These are phyloP conservation scores for Nephrotoma appendiculata DNA, from an alignment of 2,888 invertebrate genomes.

Conservation along the genomic window DNA sequence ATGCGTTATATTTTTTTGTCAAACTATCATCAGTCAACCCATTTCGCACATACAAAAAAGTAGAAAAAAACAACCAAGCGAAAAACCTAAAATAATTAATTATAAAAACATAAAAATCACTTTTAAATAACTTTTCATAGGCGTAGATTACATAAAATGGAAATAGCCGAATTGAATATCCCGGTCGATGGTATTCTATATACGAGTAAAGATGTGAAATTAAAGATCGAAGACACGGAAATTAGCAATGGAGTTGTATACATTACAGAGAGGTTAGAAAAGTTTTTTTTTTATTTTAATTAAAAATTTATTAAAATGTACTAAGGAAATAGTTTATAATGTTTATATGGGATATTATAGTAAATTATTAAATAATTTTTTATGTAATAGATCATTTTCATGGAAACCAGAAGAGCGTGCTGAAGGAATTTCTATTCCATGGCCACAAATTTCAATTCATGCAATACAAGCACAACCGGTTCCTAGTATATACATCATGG, in stretches of 20 bases:
- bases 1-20: background rate
- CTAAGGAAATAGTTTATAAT: too few species aligned
- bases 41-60: background rate
- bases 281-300: background rate
- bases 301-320: too few species aligned
- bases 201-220: constrained; percentile 22
- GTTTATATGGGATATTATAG: too few species aligned
- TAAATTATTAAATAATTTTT: too few species aligned
- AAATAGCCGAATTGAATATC: constrained; percentile 16
- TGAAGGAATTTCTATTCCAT: constrained; percentile 28
- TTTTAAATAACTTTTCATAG: background rate
- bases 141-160: background rate
- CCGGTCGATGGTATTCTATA: constrained; percentile 27
- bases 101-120: background rate
- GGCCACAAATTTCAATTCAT: constrained; percentile 30
- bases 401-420: constrained; percentile 25
- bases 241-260: constrained; percentile 26
- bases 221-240: constrained; percentile 24
- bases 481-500: constrained; percentile 16
- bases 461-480: constrained; percentile 20
- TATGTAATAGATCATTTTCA: constrained; percentile 20
- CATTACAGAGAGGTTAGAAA: constrained; percentile 26
- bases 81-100: background rate
- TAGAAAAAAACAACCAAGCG: background rate
- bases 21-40: background rate